Evolutionary conservation across 2,797 vertebrate species (phyloP).

Genomic region (Tympanoctomys barrerae): DNA sequence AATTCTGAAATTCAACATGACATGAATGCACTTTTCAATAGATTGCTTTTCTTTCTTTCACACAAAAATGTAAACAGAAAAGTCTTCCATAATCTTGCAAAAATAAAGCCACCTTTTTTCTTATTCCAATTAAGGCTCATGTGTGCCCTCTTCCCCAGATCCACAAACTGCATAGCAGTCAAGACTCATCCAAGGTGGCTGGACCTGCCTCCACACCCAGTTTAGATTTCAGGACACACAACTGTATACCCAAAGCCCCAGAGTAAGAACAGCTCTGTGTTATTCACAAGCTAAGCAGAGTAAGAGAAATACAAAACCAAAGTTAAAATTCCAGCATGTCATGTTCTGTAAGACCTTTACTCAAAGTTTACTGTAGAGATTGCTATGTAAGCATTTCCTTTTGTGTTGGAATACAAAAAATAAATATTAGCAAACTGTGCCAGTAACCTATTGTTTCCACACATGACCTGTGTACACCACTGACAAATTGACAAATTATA

Average conservation of each 20-base stretch:
- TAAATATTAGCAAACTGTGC: background rate
- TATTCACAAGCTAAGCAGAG: background rate
- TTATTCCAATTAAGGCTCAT: constrained; percentile 7
- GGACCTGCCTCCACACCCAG: background rate
- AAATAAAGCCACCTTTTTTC: background rate
- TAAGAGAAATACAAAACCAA: background rate
- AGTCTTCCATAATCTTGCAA: background rate
- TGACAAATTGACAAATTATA: constrained; percentile 14
- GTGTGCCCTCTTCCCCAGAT: background rate
- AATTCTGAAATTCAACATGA: constrained; percentile 64
- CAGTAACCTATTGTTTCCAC: background rate
- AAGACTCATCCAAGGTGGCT: background rate
- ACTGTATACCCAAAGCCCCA: background rate
- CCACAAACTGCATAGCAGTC: fast-evolving
- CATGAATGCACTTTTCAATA: constrained; percentile 5
- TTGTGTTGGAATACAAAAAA: background rate
- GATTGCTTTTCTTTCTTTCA: constrained; percentile 56
- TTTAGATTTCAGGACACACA: background rate
- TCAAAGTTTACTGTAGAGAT: constrained; percentile 40
- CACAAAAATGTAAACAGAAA: constrained; percentile 54
- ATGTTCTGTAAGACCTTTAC: background rate
- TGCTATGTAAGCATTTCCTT: background rate
- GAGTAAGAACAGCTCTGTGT: background rate
- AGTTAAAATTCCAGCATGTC: background rate
- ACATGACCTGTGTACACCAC: background rate